Base-by-base conservation (phyloP, 2,888 invertebrate species). In the Nasonia oneida region DNA sequence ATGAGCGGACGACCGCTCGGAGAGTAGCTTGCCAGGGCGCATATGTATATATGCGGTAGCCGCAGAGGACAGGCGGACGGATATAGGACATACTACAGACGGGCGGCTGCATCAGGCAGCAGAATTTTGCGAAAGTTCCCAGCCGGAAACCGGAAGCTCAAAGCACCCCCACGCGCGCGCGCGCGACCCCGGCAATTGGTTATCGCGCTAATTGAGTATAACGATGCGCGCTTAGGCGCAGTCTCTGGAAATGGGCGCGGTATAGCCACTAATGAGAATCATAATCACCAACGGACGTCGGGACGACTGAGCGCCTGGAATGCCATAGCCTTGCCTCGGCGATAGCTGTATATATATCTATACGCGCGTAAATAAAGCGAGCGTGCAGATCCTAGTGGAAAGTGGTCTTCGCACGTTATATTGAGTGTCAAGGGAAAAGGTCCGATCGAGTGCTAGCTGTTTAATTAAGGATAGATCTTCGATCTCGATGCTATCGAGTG, bases 141-240 rank as follows among this genome's bases (percentile, higher is more conserved):
- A 79, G 81, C 67, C 78, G 53, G 87, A 85, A 87, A 87, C 80
- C 78, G 86, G 87, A 85, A 81, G 83, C 85, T 80, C 87, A 85
- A 85, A 83, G 85, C 80, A 75, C 71, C 64, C 64, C 70, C 23
- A 23, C 23, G 23, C 61, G n/a, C 47, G 73, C 70, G 50, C 47
- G 47, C 70, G 39, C 57, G n/a, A 10, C 47, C 78, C 64, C 78
- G 85, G 84, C 87, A 87, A 88, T 88, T 88, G 88, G 88, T 88
- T 88, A 88, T 87, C 87, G 83, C 82, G 82, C 86, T 88, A 88
- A 88, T 88, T 86, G 88, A 88, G 88, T 84, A 80, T 79, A 14
- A 57, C 33, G 6, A 37, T 39, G 53, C 12, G 23, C 23, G 83
- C 81, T 74, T 57, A 37, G n/a, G 4, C 18, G 42, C 47, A 42